These are phyloP conservation scores for Dicyrtomina minuta DNA, from an alignment of 2,888 invertebrate species.

Conservation along the genomic window DNA sequence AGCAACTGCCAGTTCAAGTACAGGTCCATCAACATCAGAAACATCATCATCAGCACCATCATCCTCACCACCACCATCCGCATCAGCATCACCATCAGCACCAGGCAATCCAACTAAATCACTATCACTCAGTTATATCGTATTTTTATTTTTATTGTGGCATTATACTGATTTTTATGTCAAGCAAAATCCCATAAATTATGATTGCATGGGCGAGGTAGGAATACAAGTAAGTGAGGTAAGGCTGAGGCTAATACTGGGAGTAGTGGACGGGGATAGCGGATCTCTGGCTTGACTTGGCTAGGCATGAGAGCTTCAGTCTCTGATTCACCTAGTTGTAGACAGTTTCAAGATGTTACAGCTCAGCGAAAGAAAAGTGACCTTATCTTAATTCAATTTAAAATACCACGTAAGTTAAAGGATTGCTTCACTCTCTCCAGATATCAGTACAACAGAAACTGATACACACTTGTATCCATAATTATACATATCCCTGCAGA, in stretches of 20 bases:
- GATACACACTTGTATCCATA: no score
- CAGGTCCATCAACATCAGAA: slow-evolving; percentile 50
- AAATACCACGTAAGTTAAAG: slow-evolving; percentile 25
- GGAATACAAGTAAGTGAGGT: not conserved
- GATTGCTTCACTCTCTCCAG: not conserved
- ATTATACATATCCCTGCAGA: no score
- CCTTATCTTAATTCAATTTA: slow-evolving; percentile 25
- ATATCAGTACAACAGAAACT: no score
- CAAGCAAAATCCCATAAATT: slow-evolving; percentile 27
- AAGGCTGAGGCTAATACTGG: not conserved
- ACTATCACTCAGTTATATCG: slow-evolving; percentile 25
- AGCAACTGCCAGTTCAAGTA: slow-evolving; percentile 41
- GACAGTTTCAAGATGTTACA: slow-evolving; percentile 27
- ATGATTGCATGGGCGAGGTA: slow-evolving; percentile 15
- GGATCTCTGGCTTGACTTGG: no score
- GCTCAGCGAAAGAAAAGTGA: slow-evolving; percentile 13
- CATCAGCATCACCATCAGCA: slow-evolving; percentile 50
- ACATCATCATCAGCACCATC: slow-evolving; percentile 46
- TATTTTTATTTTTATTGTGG: slow-evolving; percentile 24
- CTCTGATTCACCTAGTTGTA: not conserved
- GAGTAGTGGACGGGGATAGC: no score
- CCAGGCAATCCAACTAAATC: slow-evolving; percentile 47
- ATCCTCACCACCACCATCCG: slow-evolving; percentile 45
- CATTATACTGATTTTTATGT: slow-evolving; percentile 28
- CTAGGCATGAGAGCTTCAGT: no score